Base-by-base conservation (phyloP, 1,140 invertebrate species). In the Scaptomyza hsui region DNA sequence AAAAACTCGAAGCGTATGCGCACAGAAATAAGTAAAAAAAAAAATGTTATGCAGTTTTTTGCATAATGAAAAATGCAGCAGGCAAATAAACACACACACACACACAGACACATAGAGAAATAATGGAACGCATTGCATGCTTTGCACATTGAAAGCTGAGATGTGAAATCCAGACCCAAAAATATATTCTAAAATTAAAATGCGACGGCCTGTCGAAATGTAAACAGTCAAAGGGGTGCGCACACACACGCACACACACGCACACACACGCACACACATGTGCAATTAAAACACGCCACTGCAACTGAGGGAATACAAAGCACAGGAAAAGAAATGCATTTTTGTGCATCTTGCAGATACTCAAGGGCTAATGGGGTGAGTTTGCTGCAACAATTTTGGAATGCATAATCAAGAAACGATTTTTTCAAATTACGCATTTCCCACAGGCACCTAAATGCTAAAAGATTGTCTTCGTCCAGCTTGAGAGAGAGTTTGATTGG, bases 141-240 rank as follows among this genome's bases (percentile, higher is more conserved):
- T 75, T 75, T 51, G 71, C 35, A 71, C 80, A 85, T 80, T 80
- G 76, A 81, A 86, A 86, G 74, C 74, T 60, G 80, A 83, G 80
- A 60, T 78, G 82, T 78, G 74, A 79, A 88, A 88, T 88, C 71
- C 82, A 86, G 82, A 88, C 82, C 82, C 82, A 86, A 86, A 86
- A 86, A 88, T 88, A 86, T 88, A 88, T 86, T 88, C 78, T 86
- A 86, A 86, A 88, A 88, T 82, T 89, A 88, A 88, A 88, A 86
- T 88, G 78, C 82, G 72, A 88, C 70, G 64, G 82, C 49, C 68
- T 88, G 82, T 75, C 82, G 82, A 85, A 88, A 88, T 75, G 82
- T 80, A 86, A 88, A 88, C 83, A 82, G 78, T 79, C 78, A 70
- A 88, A 88, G 83, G 82, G 82, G 82, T 86, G 82, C 83, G 73